Conservation (phyloP, 1,140 invertebrate species). For the Lamellibrachia luymesi region DNA sequence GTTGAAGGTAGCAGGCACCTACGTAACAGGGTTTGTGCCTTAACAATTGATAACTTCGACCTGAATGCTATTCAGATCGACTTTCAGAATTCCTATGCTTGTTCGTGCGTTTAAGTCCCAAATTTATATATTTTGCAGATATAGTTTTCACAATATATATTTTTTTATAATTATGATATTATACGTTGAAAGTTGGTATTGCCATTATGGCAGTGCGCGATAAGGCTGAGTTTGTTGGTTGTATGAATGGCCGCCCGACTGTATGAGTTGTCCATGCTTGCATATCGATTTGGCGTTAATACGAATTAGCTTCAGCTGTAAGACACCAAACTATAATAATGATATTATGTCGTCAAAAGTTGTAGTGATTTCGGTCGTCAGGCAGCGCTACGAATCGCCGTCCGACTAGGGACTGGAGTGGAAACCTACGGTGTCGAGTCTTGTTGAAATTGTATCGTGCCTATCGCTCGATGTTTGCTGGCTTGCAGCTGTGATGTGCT, state of each 20-base stretch:
- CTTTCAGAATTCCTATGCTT: neutral
- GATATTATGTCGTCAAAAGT: neutral
- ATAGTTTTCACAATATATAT: neutral
- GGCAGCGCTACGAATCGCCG: too few species aligned
- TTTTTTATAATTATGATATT: neutral
- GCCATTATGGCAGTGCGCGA: neutral
- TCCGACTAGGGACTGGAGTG: neutral
- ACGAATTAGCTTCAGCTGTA: neutral
- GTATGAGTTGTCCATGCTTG: neutral
- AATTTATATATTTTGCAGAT: constrained; percentile 2
- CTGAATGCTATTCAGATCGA: neutral
- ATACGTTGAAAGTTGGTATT: neutral
- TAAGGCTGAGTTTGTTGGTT: neutral
- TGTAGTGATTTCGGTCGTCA: neutral
- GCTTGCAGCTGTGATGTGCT: neutral
- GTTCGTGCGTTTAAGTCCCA: neutral
- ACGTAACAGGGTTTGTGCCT: neutral
- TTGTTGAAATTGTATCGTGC: neutral
- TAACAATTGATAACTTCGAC: neutral
- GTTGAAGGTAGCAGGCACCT: neutral
- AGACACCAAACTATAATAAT: neutral
- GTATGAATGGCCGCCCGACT: neutral
- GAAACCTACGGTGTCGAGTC: neutral
- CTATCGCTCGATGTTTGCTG: neutral
- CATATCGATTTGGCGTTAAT: neutral